Evolutionary conservation across 2,797 vertebrate species (phyloP), one percentile per base, ranked within the genome.

Genomic region (Selene dorsalis): DNA sequence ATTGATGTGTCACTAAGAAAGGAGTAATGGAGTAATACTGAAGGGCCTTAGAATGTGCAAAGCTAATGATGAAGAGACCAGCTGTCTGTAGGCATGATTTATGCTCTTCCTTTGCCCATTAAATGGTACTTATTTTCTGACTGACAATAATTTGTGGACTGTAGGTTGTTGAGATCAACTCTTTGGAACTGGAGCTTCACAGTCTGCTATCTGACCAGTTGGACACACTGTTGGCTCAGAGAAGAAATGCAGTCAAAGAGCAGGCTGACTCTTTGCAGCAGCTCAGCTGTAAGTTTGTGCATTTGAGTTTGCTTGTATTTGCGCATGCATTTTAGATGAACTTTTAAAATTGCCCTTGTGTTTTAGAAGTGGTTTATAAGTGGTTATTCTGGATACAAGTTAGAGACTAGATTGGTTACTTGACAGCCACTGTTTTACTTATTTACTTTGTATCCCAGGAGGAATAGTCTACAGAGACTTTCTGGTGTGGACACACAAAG

Each of bases 161-260:
- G 28, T 45, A 96, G 95, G 82, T 94, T 69, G 80, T 93, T 45
- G 85, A 93, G 64, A 92, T 96, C 58, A 95, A 97, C 86, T 93
- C 95, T 0, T 69, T 96, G 67, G 97, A 99, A 57, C 63, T 95
- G 90, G 94, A 97, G 71, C 83, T 95, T 77, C 95, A 96, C 58
- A 47, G 77, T 30, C 89, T 97, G 45, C 91, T 96, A 84, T 95
- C 95, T 64, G 94, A 96, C 62, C 95, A 87, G 84, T 94, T 93
- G 1, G 75, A 91, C 87, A 89, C 16, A 2, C 79, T 96, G 77
- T 68, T 93, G 14, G 91, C 93, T 71, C 92, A 91, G 80, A 96
- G 97, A 87, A 96, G 93, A 80, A 93, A 95, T 32, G 93, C 92
- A 20, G 88, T 96, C 73, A 95, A 93, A 80, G 90, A 85, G 57